phyloP scores from a whole-genome alignment of 2,797 vertebrate species.

The Garrulus glandarius region DNA sequence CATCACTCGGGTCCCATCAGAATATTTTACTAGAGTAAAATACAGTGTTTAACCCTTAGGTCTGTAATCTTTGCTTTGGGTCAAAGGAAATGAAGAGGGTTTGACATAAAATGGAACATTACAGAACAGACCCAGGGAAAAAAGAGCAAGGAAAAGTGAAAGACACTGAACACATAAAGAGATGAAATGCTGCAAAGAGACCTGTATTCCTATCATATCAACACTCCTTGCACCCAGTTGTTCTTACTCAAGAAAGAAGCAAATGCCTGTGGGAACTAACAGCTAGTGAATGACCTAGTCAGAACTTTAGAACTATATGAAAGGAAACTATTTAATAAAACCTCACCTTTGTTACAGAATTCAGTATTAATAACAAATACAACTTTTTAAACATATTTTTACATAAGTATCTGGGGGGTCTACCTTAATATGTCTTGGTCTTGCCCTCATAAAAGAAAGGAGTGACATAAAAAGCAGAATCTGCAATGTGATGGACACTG shows the following conservation, averaged over 20 bases:
- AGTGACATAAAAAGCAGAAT: background rate
- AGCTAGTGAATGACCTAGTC: background rate
- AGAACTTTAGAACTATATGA: background rate
- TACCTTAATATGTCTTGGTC: background rate
- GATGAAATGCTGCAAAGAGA: background rate
- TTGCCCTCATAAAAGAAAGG: background rate
- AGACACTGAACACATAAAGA: background rate
- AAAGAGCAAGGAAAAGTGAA: background rate
- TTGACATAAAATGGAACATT: background rate
- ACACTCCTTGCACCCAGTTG: background rate
- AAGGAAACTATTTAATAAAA: background rate
- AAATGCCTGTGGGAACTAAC: background rate
- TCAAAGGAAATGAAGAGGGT: background rate
- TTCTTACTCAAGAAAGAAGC: background rate
- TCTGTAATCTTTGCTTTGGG: background rate
- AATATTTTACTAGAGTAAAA: background rate
- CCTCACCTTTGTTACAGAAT: background rate
- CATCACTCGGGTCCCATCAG: background rate
- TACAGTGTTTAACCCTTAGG: background rate
- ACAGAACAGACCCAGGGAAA: background rate
- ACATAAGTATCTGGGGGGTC: background rate
- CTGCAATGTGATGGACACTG: background rate
- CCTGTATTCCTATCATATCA: background rate
- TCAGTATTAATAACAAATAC: background rate
- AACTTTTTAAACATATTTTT: background rate